phyloP scores from a whole-genome alignment of 2,888 invertebrate genomes.

The Euspilapteryx auroguttella region DNA sequence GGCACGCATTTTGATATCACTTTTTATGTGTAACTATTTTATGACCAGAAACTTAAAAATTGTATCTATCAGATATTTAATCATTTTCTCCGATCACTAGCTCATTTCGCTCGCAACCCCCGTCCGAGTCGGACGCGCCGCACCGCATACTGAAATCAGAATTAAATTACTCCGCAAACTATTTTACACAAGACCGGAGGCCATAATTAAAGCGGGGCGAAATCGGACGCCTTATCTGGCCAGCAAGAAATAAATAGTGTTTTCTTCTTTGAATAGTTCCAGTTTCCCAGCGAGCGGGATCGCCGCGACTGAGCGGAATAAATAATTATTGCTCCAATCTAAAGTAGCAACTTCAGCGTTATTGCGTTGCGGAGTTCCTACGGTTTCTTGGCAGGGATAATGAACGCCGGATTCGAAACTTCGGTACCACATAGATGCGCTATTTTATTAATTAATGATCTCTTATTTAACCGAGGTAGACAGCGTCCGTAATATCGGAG shows the following conservation, averaged over 20 bases:
- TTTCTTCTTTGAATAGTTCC: slow-evolving; percentile 53
- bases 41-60: too few species aligned
- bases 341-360: slow-evolving; percentile 28
- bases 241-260: slow-evolving; percentile 55
- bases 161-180: slow-evolving; percentile 57
- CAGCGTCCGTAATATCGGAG: neutral
- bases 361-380: slow-evolving; percentile 20
- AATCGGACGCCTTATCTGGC: slow-evolving; percentile 62
- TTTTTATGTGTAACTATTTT: too few species aligned
- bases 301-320: slow-evolving; percentile 54
- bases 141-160: slow-evolving; percentile 49
- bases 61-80: too few species aligned
- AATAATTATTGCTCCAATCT: slow-evolving; percentile 56
- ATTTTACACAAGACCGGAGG: slow-evolving; percentile 58
- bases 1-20: too few species aligned
- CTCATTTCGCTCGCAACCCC: neutral
- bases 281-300: slow-evolving; percentile 22
- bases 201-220: slow-evolving; percentile 57
- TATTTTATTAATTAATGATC: neutral
- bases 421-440: neutral
- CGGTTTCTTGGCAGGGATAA: slow-evolving; percentile 25
- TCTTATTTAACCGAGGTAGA: neutral
- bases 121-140: slow-evolving; percentile 16
- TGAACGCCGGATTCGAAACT: slow-evolving; percentile 16
- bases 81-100: too few species aligned